phyloP scores from a whole-genome alignment of 2,888 invertebrate species.

The Ectropis crepuscularia region DNA sequence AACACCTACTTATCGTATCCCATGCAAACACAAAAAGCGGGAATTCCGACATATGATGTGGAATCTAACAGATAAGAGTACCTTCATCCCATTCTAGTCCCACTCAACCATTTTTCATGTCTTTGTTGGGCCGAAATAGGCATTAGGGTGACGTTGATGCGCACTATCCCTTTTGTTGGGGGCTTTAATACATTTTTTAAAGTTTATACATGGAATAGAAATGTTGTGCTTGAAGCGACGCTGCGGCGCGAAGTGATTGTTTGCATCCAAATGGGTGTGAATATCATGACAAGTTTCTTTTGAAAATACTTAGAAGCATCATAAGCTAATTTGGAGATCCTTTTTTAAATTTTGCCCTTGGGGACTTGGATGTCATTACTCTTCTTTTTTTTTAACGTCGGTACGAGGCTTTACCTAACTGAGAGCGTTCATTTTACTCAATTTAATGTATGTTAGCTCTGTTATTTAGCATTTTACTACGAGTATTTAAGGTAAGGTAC shows the following conservation, averaged over 20 bases:
- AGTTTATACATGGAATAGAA: slow-evolving; percentile 42
- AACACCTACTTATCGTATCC: slow-evolving; percentile 41
- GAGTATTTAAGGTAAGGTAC: too few relatives aligned
- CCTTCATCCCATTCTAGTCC: slow-evolving; percentile 77
- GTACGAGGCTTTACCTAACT: too few relatives aligned
- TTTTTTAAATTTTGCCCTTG: neutral
- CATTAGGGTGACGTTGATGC: slow-evolving; percentile 67
- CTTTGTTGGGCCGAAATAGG: slow-evolving; percentile 75
- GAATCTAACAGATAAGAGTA: slow-evolving; percentile 75
- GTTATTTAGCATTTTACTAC: too few relatives aligned
- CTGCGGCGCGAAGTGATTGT: slow-evolving; percentile 2
- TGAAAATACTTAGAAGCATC: neutral
- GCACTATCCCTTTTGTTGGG: slow-evolving; percentile 61
- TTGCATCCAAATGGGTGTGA: slow-evolving; percentile 6
- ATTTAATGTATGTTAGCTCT: too few relatives aligned
- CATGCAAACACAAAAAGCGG: slow-evolving; percentile 47
- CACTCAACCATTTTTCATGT: slow-evolving; percentile 79
- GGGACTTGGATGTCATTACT: too few relatives aligned
- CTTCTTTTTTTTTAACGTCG: too few relatives aligned
- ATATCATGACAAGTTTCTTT: neutral
- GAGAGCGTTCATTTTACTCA: too few relatives aligned
- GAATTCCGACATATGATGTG: slow-evolving; percentile 61
- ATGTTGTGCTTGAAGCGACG: slow-evolving; percentile 19
- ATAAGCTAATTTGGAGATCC: neutral
- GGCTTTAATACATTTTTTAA: slow-evolving; percentile 61